phyloP scores from a whole-genome alignment of 2,888 invertebrate species.

The Antheraea yamamai region DNA sequence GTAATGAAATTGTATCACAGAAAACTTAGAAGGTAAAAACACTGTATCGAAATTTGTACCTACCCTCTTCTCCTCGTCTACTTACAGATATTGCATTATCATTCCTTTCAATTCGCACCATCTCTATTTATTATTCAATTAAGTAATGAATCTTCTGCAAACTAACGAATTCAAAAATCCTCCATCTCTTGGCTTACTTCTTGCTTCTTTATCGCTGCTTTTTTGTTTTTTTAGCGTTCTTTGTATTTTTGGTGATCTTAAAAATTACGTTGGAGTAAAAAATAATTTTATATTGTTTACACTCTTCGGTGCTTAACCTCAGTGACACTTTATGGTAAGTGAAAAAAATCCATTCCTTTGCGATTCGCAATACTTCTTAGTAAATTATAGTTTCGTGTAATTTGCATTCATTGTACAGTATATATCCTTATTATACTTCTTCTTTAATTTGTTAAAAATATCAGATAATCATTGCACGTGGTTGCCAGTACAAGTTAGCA shows the following conservation, averaged over 20 bases:
- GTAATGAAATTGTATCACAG: too few relatives aligned
- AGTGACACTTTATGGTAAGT: too few relatives aligned
- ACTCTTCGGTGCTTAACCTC: too few relatives aligned
- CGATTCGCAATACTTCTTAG: neutral
- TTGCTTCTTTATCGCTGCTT: neutral
- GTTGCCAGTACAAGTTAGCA: neutral
- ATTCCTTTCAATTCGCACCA: neutral
- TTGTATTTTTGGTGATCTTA: neutral
- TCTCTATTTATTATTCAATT: neutral
- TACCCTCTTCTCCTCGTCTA: too few relatives aligned
- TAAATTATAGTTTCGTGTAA: neutral
- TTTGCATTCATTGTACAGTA: neutral
- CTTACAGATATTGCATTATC: too few relatives aligned
- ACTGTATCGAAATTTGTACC: too few relatives aligned
- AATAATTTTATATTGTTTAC: too few relatives aligned
- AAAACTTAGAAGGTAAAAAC: too few relatives aligned
- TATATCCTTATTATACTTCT: neutral
- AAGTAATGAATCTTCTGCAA: neutral
- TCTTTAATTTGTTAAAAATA: neutral
- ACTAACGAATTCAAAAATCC: neutral
- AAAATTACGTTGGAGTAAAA: too few relatives aligned
- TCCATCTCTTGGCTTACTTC: neutral
- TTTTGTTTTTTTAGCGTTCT: neutral
- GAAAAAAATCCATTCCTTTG: too few relatives aligned
- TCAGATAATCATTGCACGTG: neutral